These are phyloP conservation scores for Trichonephila clavipes DNA, from an alignment of 1,140 invertebrate species.

Conservation along the genomic window DNA sequence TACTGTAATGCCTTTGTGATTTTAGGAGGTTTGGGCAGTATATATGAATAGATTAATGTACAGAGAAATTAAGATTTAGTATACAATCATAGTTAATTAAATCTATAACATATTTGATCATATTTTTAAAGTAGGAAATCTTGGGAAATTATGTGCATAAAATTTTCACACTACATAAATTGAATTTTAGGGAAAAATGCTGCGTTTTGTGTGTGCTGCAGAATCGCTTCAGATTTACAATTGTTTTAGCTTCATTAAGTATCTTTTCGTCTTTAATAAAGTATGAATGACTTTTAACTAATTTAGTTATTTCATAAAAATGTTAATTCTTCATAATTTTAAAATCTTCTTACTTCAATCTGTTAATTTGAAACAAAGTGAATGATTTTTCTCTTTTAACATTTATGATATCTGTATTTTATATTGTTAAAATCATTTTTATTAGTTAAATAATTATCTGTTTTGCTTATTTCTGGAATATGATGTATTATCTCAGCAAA, in stretches of 20 bases:
- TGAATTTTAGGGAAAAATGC: neutral
- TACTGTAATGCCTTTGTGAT: constrained; percentile 34
- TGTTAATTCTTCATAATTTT: neutral
- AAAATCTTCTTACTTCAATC: neutral
- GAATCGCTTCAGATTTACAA: neutral
- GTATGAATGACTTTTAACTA: neutral
- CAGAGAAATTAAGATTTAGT: constrained; percentile 43
- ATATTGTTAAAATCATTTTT: neutral
- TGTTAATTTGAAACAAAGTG: neutral
- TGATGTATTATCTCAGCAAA: too few relatives aligned
- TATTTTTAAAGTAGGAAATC: constrained; percentile 28
- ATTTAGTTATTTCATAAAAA: neutral
- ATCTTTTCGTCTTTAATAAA: neutral
- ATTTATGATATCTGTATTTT: neutral
- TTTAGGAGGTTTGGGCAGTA: constrained; percentile 64
- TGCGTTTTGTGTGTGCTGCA: neutral
- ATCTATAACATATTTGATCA: neutral
- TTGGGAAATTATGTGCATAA: neutral
- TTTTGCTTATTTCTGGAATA: too few relatives aligned
- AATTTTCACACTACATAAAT: neutral
- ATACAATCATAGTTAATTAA: neutral
- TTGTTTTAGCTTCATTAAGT: constrained; percentile 14
- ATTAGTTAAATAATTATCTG: too few relatives aligned
- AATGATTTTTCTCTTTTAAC: neutral
- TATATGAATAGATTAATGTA: constrained; percentile 52